Percentiles rank a stretch among this genome's conserved stretches.
Evolutionary conservation across 2,888 invertebrate genomes (phyloP).

Genomic region (Quadroppia sp.): DNA sequence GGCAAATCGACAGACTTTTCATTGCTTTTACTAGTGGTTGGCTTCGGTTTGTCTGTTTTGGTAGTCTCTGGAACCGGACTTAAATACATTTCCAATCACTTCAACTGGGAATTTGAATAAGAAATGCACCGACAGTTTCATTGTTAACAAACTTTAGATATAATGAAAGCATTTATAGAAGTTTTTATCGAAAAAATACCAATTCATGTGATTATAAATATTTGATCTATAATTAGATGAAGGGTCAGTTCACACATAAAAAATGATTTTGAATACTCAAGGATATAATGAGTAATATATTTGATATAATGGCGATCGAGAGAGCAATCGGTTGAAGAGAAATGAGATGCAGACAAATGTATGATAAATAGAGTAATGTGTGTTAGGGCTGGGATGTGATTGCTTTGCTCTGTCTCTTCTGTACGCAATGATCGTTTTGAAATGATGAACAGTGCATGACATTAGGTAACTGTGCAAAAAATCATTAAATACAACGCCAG

Average conservation of each 20-base stretch:
- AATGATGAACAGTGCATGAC: slow-evolving; percentile 32
- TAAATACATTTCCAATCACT: slow-evolving; percentile 15
- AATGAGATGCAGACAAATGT: background rate
- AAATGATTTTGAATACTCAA: background rate
- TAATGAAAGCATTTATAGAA: background rate
- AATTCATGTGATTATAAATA: background rate
- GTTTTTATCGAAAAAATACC: background rate
- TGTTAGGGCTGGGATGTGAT: background rate
- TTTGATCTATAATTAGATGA: background rate
- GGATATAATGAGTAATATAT: background rate
- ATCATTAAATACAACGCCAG: slow-evolving; percentile 12
- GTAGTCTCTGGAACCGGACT: background rate
- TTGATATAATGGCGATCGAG: slow-evolving; percentile 31
- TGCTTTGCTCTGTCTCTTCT: background rate
- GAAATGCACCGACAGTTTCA: background rate
- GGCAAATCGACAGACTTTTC: background rate
- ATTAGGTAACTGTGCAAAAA: background rate
- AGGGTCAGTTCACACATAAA: background rate
- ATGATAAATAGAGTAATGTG: background rate
- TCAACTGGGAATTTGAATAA: background rate
- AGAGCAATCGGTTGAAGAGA: slow-evolving; percentile 21
- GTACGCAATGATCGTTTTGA: slow-evolving; percentile 11
- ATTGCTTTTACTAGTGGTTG: background rate
- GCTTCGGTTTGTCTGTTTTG: background rate
- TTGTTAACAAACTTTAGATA: slow-evolving; percentile 3